A percentile compares a stretch with the other conserved stretches of the same genome.
Conservation (phyloP, 2,888 invertebrate species). For the Netelia melanura region DNA sequence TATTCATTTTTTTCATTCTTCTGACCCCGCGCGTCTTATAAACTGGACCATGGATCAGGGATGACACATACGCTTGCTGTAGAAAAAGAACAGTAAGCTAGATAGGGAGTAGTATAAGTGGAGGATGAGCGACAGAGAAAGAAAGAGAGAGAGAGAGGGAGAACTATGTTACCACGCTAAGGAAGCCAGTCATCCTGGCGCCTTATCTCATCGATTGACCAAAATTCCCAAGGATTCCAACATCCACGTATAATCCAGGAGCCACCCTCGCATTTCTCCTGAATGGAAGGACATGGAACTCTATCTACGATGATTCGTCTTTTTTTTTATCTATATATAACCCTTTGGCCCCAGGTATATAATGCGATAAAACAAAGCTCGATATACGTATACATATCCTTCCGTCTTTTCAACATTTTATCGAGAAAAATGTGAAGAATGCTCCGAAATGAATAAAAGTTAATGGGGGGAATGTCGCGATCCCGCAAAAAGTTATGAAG, state of each 20-base stretch:
- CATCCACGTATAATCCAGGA: slow-evolving; percentile 35
- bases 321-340: background rate
- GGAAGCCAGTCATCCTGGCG: slow-evolving; percentile 71
- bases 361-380: slow-evolving; percentile 10
- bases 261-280: slow-evolving; percentile 23
- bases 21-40: slow-evolving; percentile 1
- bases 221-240: slow-evolving; percentile 56
- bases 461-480: background rate
- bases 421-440: background rate
- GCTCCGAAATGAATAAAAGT: background rate
- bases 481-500: background rate
- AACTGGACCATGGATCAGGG: slow-evolving; percentile 37
- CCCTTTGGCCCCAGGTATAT: slow-evolving; percentile 8
- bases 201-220: slow-evolving; percentile 72
- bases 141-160: background rate
- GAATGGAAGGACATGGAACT: slow-evolving; percentile 37
- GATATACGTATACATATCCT: slow-evolving; percentile 6
- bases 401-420: background rate
- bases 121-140: slow-evolving; percentile 9
- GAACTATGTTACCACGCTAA: slow-evolving; percentile 48
- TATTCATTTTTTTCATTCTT: slow-evolving; percentile 33
- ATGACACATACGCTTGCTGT: background rate
- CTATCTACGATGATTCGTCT: slow-evolving; percentile 19
- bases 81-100: slow-evolving; percentile 1
- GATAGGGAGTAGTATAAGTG: slow-evolving; percentile 38